A percentile compares a stretch with the other conserved stretches of the same genome.
phyloP scores from a whole-genome alignment of 1,140 invertebrate genomes.

The Venturia canescens region DNA sequence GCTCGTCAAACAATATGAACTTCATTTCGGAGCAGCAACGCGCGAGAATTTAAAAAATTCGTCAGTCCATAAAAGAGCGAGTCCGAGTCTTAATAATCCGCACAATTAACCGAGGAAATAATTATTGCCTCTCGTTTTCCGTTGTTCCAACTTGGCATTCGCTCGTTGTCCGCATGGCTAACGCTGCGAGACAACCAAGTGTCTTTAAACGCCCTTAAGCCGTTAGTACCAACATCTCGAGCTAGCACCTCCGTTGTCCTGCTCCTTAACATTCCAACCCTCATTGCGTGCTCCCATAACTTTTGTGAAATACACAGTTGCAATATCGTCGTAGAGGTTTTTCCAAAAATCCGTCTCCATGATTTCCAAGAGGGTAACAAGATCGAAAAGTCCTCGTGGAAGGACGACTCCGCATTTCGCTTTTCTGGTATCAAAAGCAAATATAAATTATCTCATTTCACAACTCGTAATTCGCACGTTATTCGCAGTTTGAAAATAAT shows the following conservation, averaged over 20 bases:
- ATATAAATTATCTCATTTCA: too few relatives aligned
- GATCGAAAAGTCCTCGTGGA: too few relatives aligned
- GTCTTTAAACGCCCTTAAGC: background rate
- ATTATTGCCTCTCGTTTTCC: conserved; percentile 58
- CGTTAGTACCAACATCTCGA: background rate
- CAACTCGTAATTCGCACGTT: too few relatives aligned
- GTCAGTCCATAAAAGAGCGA: too few relatives aligned
- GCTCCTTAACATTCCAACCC: background rate
- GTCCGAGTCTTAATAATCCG: conserved; percentile 30
- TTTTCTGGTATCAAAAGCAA: too few relatives aligned
- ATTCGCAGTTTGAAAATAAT: too few relatives aligned
- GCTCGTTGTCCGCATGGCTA: background rate
- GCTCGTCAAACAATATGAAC: too few relatives aligned
- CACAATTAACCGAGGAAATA: conserved; percentile 67
- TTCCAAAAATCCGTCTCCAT: too few relatives aligned
- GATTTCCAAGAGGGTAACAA: too few relatives aligned
- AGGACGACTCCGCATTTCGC: too few relatives aligned
- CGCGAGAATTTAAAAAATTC: too few relatives aligned
- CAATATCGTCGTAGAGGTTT: background rate
- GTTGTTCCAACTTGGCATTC: conserved; percentile 17
- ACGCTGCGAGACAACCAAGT: background rate
- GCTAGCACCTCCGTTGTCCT: conserved; percentile 2
- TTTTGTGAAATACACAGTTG: background rate
- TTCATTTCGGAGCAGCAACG: too few relatives aligned
- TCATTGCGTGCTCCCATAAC: conserved; percentile 9